Conservation (phyloP, 2,113 vertebrate genomes). For the Dromiciops gliroides region DNA sequence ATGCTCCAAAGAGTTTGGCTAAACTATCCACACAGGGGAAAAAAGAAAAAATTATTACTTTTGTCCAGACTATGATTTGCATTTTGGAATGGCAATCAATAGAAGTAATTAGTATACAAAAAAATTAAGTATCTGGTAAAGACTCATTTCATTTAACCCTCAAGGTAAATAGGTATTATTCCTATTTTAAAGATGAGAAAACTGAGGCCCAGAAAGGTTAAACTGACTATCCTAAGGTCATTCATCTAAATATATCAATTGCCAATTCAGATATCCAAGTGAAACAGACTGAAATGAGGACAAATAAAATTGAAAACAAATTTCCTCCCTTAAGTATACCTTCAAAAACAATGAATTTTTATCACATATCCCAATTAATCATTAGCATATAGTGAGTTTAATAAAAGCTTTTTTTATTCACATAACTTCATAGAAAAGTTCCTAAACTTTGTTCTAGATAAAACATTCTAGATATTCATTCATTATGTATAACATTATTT, state of each 20-base stretch:
- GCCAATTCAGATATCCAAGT: not conserved
- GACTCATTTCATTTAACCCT: not conserved
- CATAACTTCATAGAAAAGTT: not conserved
- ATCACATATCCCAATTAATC: not conserved
- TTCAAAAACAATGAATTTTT: not conserved
- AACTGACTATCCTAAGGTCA: not conserved
- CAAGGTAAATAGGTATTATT: conserved; percentile 10
- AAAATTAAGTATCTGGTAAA: not conserved
- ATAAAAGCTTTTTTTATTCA: not conserved
- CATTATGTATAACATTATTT: not conserved
- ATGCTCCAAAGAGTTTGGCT: not conserved
- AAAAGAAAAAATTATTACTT: not conserved
- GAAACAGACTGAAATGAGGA: not conserved
- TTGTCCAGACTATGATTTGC: not conserved
- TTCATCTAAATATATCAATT: not conserved
- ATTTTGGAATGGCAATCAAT: not conserved
- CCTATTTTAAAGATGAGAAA: not conserved
- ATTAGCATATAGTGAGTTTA: not conserved
- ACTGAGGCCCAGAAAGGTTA: not conserved
- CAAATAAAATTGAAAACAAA: not conserved
- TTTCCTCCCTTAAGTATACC: not conserved
- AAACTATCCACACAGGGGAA: not conserved
- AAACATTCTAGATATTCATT: not conserved
- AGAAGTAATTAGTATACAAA: not conserved
- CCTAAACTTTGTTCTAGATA: not conserved